Evolutionary conservation across 2,888 invertebrate genomes (phyloP).

Genomic region (Gastrophysa polygoni): DNA sequence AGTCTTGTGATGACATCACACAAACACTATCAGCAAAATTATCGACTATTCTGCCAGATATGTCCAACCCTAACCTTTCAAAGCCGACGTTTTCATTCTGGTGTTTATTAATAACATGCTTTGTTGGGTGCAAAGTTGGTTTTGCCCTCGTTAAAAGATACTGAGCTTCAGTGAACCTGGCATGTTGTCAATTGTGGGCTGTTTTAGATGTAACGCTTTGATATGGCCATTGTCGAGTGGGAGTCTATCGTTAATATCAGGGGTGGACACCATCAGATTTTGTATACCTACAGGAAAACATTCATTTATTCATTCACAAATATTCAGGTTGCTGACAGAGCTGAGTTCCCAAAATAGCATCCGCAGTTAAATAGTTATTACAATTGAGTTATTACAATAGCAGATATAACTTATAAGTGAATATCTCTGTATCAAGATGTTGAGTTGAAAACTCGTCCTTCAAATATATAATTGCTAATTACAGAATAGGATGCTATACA

Average conservation of each 20-base stretch:
- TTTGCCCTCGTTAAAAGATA: conserved; percentile 2
- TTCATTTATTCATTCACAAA: too few species aligned
- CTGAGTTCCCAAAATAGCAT: too few species aligned
- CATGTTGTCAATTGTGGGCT: conserved; percentile 1
- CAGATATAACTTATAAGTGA: too few species aligned
- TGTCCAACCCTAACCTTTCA: background rate
- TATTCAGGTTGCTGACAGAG: too few species aligned
- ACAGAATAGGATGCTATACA: too few species aligned
- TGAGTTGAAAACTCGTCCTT: too few species aligned
- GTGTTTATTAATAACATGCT: conserved; percentile 4
- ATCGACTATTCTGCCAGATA: background rate
- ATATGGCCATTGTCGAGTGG: background rate
- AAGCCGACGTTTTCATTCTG: conserved; percentile 5
- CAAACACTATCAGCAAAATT: background rate
- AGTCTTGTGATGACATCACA: background rate
- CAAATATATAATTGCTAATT: too few species aligned
- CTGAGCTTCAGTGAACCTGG: background rate
- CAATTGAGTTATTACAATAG: too few species aligned
- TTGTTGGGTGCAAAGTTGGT: conserved; percentile 4
- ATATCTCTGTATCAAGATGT: too few species aligned
- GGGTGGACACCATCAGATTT: background rate
- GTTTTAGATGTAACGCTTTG: background rate
- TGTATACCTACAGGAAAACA: too few species aligned
- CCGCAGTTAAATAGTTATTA: too few species aligned
- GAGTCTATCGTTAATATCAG: background rate